Base-by-base conservation (phyloP, 1,140 invertebrate species). In the Cephus cinctus region DNA sequence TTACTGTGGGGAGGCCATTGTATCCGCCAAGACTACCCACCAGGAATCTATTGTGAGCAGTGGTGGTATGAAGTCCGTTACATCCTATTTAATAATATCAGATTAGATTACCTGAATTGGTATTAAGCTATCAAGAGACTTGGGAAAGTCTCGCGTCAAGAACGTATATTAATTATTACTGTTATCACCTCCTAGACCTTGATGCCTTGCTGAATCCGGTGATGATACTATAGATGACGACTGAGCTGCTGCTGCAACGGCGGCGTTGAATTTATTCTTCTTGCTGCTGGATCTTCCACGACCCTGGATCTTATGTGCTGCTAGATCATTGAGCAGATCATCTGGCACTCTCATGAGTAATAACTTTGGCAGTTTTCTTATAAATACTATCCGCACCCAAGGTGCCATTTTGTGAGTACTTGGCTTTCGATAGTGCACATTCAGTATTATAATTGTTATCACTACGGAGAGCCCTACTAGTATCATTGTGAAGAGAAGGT, bases 341-440 rank as follows among this genome's bases (percentile, higher is more conserved):
- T 91, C 88, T 1, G 90, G 88, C 2, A 90, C 89, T 32, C 90
- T 76, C 91, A 96, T 95, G 22, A 92, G 70, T 5, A 96, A 71
- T 12, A 94, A 61, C 54, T 89, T 92, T 0, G 93, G 92, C 11
- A 96, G 76, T 38, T 84, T 81, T 54, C 89, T 83, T 59, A 94
- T 92, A 72, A 98, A 98, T 52, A 97, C 84, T 47, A 82, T 84
- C 34, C 92, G 78, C 5, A 96, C 87, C 92, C 93, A 96, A 0
- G 89, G 89, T 0, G 90, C 85, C 92, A 98, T 97, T 73, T 91
- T 90, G 73, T 99, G 96, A 0, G 97, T 99, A 55, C 94, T 94
- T 2, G 98, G 96, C 65, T 98, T 98, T 2, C 98, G 89, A 69
- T 98, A 99, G 71, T 99, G 97, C n/a, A 99, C 90, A 72, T 99